These are phyloP conservation scores for Watsonalla cultraria DNA, from an alignment of 2,888 invertebrate genomes.

Conservation along the genomic window DNA sequence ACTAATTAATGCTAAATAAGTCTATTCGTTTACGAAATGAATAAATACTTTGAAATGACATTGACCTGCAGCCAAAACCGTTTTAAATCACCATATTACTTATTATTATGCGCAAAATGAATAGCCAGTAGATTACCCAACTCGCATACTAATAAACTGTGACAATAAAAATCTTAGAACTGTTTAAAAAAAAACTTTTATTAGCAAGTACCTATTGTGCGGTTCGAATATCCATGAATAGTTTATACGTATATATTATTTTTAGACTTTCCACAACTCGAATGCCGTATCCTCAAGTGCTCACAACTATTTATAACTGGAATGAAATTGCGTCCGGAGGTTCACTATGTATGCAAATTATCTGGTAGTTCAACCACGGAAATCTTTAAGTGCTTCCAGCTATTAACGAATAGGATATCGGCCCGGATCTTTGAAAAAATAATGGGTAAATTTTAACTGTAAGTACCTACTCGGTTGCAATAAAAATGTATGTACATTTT, in stretches of 20 bases:
- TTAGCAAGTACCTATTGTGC: neutral
- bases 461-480: neutral
- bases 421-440: conserved; percentile 14
- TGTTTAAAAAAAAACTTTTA: too few species aligned
- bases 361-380: conserved; percentile 27
- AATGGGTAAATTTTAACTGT: neutral
- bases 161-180: too few species aligned
- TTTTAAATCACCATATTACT: too few species aligned
- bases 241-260: conserved; percentile 5
- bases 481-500: neutral
- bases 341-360: conserved; percentile 48
- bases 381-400: conserved; percentile 32
- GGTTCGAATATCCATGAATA: neutral
- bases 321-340: conserved; percentile 11
- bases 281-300: conserved; percentile 27
- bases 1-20: too few species aligned
- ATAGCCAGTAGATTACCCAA: too few species aligned
- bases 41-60: conserved; percentile 3
- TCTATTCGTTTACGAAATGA: conserved; percentile 7
- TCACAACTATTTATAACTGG: conserved; percentile 29
- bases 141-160: too few species aligned
- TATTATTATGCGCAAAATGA: too few species aligned
- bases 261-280: conserved; percentile 14
- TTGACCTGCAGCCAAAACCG: too few species aligned
- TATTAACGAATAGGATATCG: conserved; percentile 25